A percentile compares a stretch with the other conserved stretches of the same genome.
Conservation (phyloP, 2,888 invertebrate genomes). For the Caenorhabditis uteleia region DNA sequence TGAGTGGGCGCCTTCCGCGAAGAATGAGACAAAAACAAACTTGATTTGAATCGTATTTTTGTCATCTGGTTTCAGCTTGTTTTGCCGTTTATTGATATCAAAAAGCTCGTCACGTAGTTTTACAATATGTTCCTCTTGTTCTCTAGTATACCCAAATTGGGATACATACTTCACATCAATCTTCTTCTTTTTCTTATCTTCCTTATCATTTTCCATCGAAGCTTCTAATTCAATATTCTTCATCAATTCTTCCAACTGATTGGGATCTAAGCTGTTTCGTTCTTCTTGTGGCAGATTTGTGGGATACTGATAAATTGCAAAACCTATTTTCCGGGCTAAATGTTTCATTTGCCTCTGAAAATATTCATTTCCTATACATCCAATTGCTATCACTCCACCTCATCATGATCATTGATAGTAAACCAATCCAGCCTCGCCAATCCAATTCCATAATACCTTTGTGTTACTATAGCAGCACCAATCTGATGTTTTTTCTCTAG, state of each 20-base stretch:
- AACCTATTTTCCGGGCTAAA: slow-evolving; percentile 38
- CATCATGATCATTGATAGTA: slow-evolving; percentile 17
- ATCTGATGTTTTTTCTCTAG: slow-evolving; percentile 35
- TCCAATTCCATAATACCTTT: slow-evolving; percentile 35
- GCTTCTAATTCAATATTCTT: slow-evolving; percentile 30
- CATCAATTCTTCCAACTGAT: slow-evolving; percentile 32
- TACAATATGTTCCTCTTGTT: slow-evolving; percentile 38
- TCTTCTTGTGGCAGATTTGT: slow-evolving; percentile 39
- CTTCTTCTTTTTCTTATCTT: slow-evolving; percentile 18
- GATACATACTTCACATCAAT: slow-evolving; percentile 23
- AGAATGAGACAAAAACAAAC: slow-evolving; percentile 35
- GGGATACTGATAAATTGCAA: slow-evolving; percentile 38
- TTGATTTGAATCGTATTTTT: slow-evolving; percentile 32
- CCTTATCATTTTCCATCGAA: slow-evolving; percentile 4
- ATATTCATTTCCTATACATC: neutral
- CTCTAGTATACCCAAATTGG: slow-evolving; percentile 35
- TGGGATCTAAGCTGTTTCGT: slow-evolving; percentile 23
- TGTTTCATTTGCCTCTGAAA: slow-evolving; percentile 34
- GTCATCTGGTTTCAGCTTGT: slow-evolving; percentile 28
- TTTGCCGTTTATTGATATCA: slow-evolving; percentile 30
- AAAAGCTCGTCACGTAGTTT: slow-evolving; percentile 32
- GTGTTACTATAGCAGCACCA: slow-evolving; percentile 40
- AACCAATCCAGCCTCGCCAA: slow-evolving; percentile 37
- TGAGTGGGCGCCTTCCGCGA: slow-evolving; percentile 34
- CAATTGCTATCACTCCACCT: slow-evolving; percentile 5